Base-by-base conservation (phyloP, 2,888 invertebrate genomes). In the Xanthorhoe spadicearia region DNA sequence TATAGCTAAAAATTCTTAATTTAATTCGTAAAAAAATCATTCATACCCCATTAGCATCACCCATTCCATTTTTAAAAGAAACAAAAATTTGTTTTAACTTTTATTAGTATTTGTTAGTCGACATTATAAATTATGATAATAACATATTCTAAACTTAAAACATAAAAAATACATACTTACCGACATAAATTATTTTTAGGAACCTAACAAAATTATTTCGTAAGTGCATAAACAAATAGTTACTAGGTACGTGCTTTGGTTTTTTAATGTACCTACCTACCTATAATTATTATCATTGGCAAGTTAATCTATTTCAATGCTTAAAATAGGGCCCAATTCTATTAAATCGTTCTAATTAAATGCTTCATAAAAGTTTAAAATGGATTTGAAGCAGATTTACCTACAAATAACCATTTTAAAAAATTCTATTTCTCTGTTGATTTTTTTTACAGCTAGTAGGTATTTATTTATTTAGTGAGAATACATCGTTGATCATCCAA, bases 81-180 rank as follows among this genome's bases (percentile, higher is more conserved):
- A 52, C 17, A n/a, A 28, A 17, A 9, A 28, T 18, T 52, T 49
- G 57, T 67, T 68, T 72, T 62, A 64, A 53, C 9, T 65, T 72
- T 83, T 76, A 80, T 83, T 83, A 81, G 78, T 82, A 76, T 71
- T 69, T 78, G 79, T 80, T 80, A 82, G 76, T 75, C 70, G 76
- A 80, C 79, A 83, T 82, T 85, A 83, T 87, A 87, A 87, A 86
- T 88, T 86, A 86, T 66, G 77, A 82, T 88, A 88, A 81, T 71
- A 80, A 76, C 73, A 75, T 77, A n/a, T 80, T 74, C 82, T 85
- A 83, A 77, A 75, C 78, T 84, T 84, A 80, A 77, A 74, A 76
- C 80, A 66, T 60, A 81, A 78, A 77, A 80, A 79, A 50, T 50
- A 43, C n/a, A 7, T 48, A 48, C 48, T 17, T 81, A 82, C 75